Percentiles rank a stretch among this genome's conserved stretches.
Evolutionary conservation across 2,888 invertebrate species (phyloP).

Genomic region (Xestia rhomboidea): DNA sequence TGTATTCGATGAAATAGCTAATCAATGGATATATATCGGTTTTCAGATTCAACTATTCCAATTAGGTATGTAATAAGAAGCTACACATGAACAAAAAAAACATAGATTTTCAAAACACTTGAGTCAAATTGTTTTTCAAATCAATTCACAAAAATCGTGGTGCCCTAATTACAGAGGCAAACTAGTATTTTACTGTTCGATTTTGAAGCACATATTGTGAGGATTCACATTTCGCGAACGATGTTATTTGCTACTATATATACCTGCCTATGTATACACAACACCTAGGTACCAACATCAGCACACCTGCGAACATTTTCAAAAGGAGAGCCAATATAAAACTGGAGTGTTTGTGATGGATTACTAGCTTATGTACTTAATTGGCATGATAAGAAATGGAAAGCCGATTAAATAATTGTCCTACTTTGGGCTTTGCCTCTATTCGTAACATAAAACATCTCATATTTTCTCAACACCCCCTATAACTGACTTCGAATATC

Average conservation of each 20-base stretch:
- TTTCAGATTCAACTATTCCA: background rate
- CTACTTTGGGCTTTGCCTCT: background rate
- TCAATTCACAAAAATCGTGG: conserved; percentile 5
- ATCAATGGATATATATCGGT: background rate
- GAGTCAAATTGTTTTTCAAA: conserved; percentile 18
- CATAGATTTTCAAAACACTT: background rate
- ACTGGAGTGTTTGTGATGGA: conserved; percentile 12
- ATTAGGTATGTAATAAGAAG: background rate
- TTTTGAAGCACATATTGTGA: conserved; percentile 21
- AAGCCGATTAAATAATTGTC: conserved; percentile 5
- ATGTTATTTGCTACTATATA: background rate
- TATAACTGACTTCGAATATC: conserved; percentile 3
- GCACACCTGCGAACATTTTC: conserved; percentile 5
- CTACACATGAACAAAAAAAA: background rate
- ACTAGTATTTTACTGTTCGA: conserved; percentile 35
- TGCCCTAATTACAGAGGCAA: conserved; percentile 30
- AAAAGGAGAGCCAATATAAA: conserved; percentile 10
- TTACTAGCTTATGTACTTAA: conserved; percentile 19
- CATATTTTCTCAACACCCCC: background rate
- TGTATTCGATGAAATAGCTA: background rate
- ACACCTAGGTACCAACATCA: background rate
- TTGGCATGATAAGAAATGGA: conserved; percentile 16
- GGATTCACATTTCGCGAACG: conserved; percentile 13
- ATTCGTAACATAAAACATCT: background rate
- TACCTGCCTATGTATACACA: background rate